Conservation (phyloP, 2,888 invertebrate species). For the Synergus itoensis region DNA sequence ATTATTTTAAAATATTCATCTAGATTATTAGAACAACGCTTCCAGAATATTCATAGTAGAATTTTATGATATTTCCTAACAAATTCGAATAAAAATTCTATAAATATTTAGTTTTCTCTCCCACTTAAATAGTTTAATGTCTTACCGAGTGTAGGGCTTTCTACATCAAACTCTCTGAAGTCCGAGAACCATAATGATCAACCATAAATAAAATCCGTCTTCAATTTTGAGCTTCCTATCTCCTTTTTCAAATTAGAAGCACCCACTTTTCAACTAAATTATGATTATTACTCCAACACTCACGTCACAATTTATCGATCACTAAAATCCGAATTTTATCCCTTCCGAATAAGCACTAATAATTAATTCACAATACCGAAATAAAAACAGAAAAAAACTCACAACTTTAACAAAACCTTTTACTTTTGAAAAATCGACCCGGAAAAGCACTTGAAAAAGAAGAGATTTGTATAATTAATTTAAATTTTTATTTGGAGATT, state of each 20-base stretch:
- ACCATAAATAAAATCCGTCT: not conserved
- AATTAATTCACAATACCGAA: not conserved
- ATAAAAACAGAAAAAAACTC: not conserved
- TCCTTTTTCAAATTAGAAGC: not conserved
- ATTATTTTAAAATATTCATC: too few species aligned
- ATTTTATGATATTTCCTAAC: not conserved
- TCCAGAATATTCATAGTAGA: too few species aligned
- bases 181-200: slow-evolving; percentile 10
- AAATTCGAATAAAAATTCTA: not conserved
- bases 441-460: not conserved
- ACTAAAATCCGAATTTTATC: not conserved
- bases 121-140: not conserved
- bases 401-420: not conserved
- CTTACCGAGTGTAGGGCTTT: slow-evolving; percentile 11
- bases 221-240: not conserved
- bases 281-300: not conserved
- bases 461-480: not conserved
- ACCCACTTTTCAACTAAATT: not conserved
- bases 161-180: slow-evolving; percentile 15
- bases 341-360: too few species aligned
- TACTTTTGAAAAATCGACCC: not conserved
- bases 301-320: not conserved
- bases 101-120: too few species aligned
- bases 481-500: not conserved
- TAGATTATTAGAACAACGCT: too few species aligned